Evolutionary conservation across 2,888 invertebrate genomes (phyloP), one percentile per base, ranked within the genome.

Genomic region (Orchesella flavescens): DNA sequence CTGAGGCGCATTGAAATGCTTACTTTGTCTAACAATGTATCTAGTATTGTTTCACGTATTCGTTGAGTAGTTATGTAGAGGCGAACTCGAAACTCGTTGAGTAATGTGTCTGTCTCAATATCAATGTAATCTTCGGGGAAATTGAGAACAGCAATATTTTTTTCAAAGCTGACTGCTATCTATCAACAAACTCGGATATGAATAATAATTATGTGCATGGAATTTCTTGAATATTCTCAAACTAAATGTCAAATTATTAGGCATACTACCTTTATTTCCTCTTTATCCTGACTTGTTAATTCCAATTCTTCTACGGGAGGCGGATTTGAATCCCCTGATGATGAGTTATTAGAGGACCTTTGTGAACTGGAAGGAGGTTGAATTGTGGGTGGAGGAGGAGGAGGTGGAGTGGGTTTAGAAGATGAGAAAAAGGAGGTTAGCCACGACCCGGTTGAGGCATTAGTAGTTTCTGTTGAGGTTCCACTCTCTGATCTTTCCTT

Each of bases 251-350:
- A 34, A 2, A 34, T 34, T 34, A 34, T 2, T 2, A 34, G 34
- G n/a, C n/a, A n/a, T n/a, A n/a, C 2, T 34, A 34, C 34, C 7
- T 34, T 34, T 7, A 34, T 4, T 34, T 97, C 97, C 43, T 93
- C 93, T 90, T 98, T 98, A 89, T 99, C 99, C 0, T 96, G 96
- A 0, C 94, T 89, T 0, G 96, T 96, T 96, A 98, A 97, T 17
- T 95, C 96, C 85, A 94, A 94, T 89, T 97, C 94, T 34, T 34
- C 34, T 34, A 34, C 3, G 3, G 34, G 3, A 34, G 34, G 34
- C 2, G 34, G 34, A 34, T 34, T 34, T 4, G 34, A 34, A 34
- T 4, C 34, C 34, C 7, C 34, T 34, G 34, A 34, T 34, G n/a
- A n/a, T n/a, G n/a, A n/a, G n/a, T n/a, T n/a, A n/a, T n/a, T n/a